Conservation (phyloP, 1,140 invertebrate species). For the Drosophila tani region DNA sequence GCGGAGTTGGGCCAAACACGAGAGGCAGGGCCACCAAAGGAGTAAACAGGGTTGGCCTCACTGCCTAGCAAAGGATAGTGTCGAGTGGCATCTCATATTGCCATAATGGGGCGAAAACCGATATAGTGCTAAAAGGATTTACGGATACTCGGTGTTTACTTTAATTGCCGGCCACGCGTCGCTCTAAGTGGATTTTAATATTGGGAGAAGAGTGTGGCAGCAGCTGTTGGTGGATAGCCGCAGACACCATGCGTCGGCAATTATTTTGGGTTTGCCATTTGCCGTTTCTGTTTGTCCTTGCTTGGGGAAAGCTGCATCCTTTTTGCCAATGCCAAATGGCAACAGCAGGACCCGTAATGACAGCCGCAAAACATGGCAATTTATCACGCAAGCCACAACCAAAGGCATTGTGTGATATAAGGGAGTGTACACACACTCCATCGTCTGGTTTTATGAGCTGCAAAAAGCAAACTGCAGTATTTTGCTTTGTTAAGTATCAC, state of each 20-base stretch:
- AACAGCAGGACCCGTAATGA: conserved; percentile 40
- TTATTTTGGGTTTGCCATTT: conserved; percentile 51
- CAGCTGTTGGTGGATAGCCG: conserved; percentile 34
- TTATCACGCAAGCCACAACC: conserved; percentile 62
- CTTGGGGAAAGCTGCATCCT: conserved; percentile 44
- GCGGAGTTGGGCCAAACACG: conserved; percentile 34
- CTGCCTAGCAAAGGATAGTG: conserved; percentile 54
- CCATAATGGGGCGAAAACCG: conserved; percentile 13
- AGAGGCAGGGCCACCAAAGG: neutral
- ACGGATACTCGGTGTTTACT: conserved; percentile 65
- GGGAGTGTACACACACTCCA: neutral
- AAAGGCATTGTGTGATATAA: conserved; percentile 6
- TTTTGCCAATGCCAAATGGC: conserved; percentile 36
- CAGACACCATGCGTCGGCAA: conserved; percentile 50
- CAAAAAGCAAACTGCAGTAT: neutral
- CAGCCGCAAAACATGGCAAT: conserved; percentile 32
- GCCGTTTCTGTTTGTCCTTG: conserved; percentile 32
- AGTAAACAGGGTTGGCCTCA: conserved; percentile 7
- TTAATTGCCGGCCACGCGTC: conserved; percentile 75
- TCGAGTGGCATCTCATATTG: conserved; percentile 50
- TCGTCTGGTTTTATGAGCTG: neutral
- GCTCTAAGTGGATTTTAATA: conserved; percentile 74
- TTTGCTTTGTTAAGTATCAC: neutral
- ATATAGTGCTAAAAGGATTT: conserved; percentile 73
- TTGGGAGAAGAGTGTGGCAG: conserved; percentile 49